Percentiles rank a stretch among this genome's conserved stretches.
phyloP scores from a whole-genome alignment of 2,113 vertebrate genomes.

The Silurus asotus region DNA sequence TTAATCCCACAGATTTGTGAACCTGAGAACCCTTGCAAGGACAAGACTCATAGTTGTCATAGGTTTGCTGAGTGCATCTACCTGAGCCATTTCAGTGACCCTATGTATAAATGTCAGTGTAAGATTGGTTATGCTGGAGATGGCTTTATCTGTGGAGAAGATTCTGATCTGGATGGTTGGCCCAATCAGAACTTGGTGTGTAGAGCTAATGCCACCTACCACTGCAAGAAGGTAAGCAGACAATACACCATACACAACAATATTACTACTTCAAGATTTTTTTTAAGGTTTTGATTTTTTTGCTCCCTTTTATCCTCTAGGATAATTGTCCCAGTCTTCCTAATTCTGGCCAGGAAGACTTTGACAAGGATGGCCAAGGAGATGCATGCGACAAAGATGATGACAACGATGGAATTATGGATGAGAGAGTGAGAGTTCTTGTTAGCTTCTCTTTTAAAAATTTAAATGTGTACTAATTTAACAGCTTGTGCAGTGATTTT shows the following conservation, averaged over 20 bases:
- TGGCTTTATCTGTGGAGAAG: conserved; percentile 92
- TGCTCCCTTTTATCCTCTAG: conserved; percentile 62
- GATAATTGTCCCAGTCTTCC: conserved; percentile 95
- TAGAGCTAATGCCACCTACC: conserved; percentile 87
- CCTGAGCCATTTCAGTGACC: conserved; percentile 92
- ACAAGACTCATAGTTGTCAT: conserved; percentile 92
- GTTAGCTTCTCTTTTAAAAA: neutral
- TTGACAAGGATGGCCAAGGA: conserved; percentile 92
- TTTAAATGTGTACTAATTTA: neutral
- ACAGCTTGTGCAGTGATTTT: neutral
- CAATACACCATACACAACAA: neutral
- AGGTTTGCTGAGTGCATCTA: conserved; percentile 89
- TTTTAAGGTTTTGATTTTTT: neutral
- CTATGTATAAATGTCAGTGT: conserved; percentile 97
- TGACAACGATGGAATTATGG: conserved; percentile 89
- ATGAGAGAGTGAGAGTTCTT: conserved; percentile 82
- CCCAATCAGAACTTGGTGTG: conserved; percentile 93
- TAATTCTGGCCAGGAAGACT: conserved; percentile 98
- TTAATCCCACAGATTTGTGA: conserved; percentile 82
- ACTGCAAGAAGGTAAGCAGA: conserved; percentile 85
- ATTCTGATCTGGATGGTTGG: conserved; percentile 97
- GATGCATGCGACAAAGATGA: conserved; percentile 97
- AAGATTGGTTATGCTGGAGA: conserved; percentile 93
- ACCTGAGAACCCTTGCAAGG: conserved; percentile 92
- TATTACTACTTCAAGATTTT: neutral